Conservation (phyloP, 2,113 vertebrate species). For the Sarotherodon lohbergeri region DNA sequence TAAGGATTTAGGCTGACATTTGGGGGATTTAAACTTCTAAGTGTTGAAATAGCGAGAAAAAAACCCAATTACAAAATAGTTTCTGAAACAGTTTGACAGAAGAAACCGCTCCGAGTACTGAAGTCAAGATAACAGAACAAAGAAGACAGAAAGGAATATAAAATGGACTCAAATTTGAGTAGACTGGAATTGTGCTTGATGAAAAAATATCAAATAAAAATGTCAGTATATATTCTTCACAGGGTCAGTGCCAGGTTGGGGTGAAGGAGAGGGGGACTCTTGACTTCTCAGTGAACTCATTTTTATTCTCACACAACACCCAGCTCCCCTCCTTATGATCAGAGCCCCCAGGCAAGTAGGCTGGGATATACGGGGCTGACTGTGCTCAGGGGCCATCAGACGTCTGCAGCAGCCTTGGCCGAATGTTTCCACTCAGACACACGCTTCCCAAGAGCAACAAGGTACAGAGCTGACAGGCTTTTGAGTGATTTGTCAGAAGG, state of each 20-base stretch:
- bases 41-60: background rate
- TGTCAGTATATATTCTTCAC: background rate
- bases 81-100: background rate
- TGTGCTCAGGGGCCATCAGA: constrained; percentile 42
- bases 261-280: background rate
- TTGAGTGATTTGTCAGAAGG: constrained; percentile 20
- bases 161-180: background rate
- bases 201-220: background rate
- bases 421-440: constrained; percentile 52
- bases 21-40: background rate
- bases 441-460: constrained; percentile 15
- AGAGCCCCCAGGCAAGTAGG: constrained; percentile 49
- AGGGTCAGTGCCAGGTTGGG: constrained; percentile 2
- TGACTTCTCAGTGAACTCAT: constrained; percentile 64
- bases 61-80: background rate
- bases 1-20: background rate
- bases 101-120: background rate
- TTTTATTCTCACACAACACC: constrained; percentile 50
- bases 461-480: constrained; percentile 9
- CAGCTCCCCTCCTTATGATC: constrained; percentile 52
- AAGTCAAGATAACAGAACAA: background rate
- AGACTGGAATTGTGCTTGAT: background rate
- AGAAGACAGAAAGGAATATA: background rate
- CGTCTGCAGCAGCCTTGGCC: constrained; percentile 24
- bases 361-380: constrained; percentile 29